Conservation (phyloP, 2,797 vertebrate species). For the Gorsachius magnificus region DNA sequence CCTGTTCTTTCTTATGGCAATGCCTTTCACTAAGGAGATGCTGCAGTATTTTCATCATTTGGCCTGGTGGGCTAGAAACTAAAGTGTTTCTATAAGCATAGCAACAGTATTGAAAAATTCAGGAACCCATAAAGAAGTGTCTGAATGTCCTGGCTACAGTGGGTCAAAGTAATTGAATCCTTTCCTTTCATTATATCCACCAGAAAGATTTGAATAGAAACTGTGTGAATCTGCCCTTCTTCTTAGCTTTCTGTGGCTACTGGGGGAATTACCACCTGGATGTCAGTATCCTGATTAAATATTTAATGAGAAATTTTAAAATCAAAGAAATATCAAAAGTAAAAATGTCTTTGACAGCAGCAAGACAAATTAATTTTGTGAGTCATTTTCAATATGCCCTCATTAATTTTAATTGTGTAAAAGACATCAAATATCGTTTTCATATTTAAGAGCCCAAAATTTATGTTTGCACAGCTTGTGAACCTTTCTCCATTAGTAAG, state of each 20-base stretch:
- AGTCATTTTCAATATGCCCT: not conserved
- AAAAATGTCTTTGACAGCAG: not conserved
- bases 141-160: not conserved
- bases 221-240: not conserved
- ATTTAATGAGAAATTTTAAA: not conserved
- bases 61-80: not conserved
- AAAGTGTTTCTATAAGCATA: not conserved
- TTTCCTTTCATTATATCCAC: not conserved
- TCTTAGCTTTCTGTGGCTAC: not conserved
- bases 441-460: not conserved
- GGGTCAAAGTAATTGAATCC: not conserved
- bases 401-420: not conserved
- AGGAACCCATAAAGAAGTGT: not conserved
- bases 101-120: not conserved
- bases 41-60: not conserved
- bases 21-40: not conserved
- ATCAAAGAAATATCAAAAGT: not conserved
- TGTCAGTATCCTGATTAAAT: not conserved
- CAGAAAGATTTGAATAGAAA: not conserved
- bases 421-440: not conserved
- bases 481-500: not conserved
- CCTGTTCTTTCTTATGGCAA: not conserved
- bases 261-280: not conserved
- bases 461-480: not conserved
- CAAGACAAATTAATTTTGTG: not conserved